Percentiles rank a stretch among this genome's conserved stretches.
These are phyloP conservation scores for Thamnophis sirtalis DNA, from an alignment of 2,113 vertebrate species.

Conservation along the genomic window DNA sequence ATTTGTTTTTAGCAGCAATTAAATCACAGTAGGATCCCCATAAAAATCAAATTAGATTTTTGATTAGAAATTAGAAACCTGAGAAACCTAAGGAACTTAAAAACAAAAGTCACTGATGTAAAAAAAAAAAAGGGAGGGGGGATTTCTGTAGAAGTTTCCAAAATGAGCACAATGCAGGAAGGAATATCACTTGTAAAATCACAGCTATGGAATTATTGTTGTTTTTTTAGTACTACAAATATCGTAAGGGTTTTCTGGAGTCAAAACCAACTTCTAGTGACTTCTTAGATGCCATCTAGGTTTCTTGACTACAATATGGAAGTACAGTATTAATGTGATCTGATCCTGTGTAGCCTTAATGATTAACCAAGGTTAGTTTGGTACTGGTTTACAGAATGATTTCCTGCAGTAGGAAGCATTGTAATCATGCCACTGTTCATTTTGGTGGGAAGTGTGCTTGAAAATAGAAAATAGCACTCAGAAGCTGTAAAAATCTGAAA, in stretches of 20 bases:
- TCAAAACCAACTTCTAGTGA: neutral
- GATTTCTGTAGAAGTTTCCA: neutral
- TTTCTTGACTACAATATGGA: neutral
- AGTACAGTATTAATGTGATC: neutral
- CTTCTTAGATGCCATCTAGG: neutral
- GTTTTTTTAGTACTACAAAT: neutral
- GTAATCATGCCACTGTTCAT: neutral
- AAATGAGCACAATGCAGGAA: neutral
- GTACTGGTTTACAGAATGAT: neutral
- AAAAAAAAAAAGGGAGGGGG: neutral
- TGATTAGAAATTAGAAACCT: neutral
- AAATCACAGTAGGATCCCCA: neutral
- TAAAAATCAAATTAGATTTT: neutral
- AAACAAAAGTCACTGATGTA: neutral
- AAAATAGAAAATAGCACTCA: neutral
- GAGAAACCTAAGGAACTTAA: neutral
- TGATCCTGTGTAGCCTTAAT: neutral
- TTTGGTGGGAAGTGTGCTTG: neutral
- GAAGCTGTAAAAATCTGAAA: neutral
- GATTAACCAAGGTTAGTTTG: neutral
- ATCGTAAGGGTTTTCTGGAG: neutral
- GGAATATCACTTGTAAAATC: neutral
- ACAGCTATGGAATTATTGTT: neutral
- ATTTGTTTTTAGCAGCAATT: neutral
- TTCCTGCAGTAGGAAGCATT: neutral